Percentiles rank a stretch among this genome's conserved stretches.
Evolutionary conservation across 2,888 invertebrate species (phyloP).

Genomic region (Atherix ibis): DNA sequence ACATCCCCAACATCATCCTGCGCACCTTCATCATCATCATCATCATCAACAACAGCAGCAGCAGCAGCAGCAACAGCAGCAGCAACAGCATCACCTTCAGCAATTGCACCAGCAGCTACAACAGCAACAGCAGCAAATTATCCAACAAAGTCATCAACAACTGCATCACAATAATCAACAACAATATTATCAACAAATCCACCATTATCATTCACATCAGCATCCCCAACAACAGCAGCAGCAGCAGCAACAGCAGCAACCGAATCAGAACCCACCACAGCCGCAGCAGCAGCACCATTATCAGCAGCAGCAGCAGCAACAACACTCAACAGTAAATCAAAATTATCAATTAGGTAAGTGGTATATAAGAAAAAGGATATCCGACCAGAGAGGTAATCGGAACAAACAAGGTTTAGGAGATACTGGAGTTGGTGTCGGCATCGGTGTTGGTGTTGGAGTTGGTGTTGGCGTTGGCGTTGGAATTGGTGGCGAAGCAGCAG

Average conservation of each 20-base stretch:
- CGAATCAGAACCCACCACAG: too few relatives aligned
- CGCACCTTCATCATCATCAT: slow-evolving; percentile 4
- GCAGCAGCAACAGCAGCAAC: slow-evolving; percentile 14
- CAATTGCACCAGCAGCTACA: slow-evolving; percentile 19
- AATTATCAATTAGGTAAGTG: slow-evolving; percentile 9
- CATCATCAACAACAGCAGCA: slow-evolving; percentile 3
- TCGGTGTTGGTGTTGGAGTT: not conserved
- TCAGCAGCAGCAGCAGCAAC: too few relatives aligned
- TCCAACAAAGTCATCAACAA: slow-evolving; percentile 25
- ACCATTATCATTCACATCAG: slow-evolving; percentile 13
- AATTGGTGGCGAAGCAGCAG: slow-evolving; percentile 3
- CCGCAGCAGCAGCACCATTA: slow-evolving; percentile 9
- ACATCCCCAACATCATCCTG: not conserved
- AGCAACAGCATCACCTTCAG: slow-evolving; percentile 11
- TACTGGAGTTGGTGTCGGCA: not conserved
- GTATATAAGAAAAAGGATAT: too few relatives aligned
- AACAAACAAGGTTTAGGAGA: not conserved
- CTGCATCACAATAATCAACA: too few relatives aligned
- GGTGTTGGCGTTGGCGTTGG: not conserved
- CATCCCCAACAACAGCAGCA: too few relatives aligned
- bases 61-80: slow-evolving; percentile 5
- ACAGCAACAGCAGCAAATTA: slow-evolving; percentile 20
- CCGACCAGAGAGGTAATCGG: not conserved
- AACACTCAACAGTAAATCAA: slow-evolving; percentile 11
- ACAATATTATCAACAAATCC: slow-evolving; percentile 14